A percentile compares a stretch with the other conserved stretches of the same genome.
phyloP scores from a whole-genome alignment of 2,113 vertebrate genomes.

The Haliaeetus leucogaster region DNA sequence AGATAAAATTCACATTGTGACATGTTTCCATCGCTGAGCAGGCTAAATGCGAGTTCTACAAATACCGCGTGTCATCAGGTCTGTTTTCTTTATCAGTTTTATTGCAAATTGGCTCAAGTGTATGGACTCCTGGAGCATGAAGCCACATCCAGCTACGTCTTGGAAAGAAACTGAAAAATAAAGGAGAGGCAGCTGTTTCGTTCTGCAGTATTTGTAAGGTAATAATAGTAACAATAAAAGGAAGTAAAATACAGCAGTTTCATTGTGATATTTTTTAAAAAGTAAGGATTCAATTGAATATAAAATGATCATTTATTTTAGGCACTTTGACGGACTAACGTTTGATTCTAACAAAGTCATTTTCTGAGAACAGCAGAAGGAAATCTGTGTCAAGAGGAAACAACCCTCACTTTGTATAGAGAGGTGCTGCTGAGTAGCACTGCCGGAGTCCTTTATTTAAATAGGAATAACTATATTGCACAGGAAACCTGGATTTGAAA shows the following conservation, averaged over 20 bases:
- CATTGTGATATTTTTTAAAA: slow-evolving; percentile 26
- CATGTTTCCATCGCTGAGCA: background rate
- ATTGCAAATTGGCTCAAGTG: background rate
- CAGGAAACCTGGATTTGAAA: slow-evolving; percentile 52
- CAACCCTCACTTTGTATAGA: background rate
- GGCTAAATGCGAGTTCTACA: background rate
- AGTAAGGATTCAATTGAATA: background rate
- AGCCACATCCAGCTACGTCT: background rate
- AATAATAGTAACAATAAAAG: slow-evolving; percentile 9
- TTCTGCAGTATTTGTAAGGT: background rate
- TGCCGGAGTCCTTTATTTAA: slow-evolving; percentile 43
- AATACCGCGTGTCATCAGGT: background rate
- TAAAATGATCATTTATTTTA: slow-evolving; percentile 27
- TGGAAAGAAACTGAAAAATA: background rate
- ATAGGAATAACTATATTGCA: slow-evolving; percentile 50
- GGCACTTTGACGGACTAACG: background rate
- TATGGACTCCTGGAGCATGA: background rate
- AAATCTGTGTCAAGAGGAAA: slow-evolving; percentile 32
- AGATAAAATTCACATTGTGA: background rate
- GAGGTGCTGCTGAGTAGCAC: slow-evolving; percentile 21
- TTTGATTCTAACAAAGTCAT: slow-evolving; percentile 29
- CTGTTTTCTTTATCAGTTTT: background rate
- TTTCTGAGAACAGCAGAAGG: slow-evolving; percentile 39
- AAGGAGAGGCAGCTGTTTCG: background rate
- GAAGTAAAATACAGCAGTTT: background rate